These are phyloP conservation scores for Sorex araneus DNA, from an alignment of 2,113 vertebrate genomes.

Conservation along the genomic window DNA sequence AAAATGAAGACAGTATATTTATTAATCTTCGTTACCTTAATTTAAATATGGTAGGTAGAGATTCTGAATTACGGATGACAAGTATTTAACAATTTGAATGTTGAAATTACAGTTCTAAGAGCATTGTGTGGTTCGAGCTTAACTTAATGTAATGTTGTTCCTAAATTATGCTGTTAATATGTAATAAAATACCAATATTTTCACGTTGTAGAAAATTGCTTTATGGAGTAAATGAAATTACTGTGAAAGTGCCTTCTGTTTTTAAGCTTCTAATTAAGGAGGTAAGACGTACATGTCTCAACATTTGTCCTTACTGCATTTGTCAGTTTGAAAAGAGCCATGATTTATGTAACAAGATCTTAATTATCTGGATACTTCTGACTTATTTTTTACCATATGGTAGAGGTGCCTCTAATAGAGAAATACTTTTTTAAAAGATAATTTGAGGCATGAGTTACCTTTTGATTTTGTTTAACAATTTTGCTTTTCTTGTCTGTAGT, in stretches of 20 bases:
- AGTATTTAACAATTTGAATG: constrained; percentile 29
- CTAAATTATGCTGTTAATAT: constrained; percentile 32
- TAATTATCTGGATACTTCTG: constrained; percentile 47
- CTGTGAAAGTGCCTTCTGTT: constrained; percentile 99
- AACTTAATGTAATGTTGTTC: constrained; percentile 33
- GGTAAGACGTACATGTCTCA: constrained; percentile 88
- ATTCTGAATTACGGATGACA: constrained; percentile 49
- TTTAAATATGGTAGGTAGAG: constrained; percentile 25
- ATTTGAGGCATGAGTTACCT: constrained; percentile 9
- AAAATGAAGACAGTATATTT: neutral
- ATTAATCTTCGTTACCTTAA: neutral
- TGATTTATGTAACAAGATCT: constrained; percentile 51
- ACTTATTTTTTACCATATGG: neutral
- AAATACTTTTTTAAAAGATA: neutral
- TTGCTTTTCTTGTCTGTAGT: neutral
- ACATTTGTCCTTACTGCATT: constrained; percentile 33
- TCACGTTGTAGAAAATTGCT: constrained; percentile 93
- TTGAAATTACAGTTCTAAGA: constrained; percentile 57
- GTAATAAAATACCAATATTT: constrained; percentile 60
- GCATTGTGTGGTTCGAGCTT: constrained; percentile 42
- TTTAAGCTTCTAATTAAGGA: constrained; percentile 99
- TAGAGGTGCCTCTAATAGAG: no score
- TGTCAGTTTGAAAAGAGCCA: constrained; percentile 43
- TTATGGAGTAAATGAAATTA: constrained; percentile 98
- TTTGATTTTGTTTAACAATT: constrained; percentile 35